phyloP scores from a whole-genome alignment of 2,888 invertebrate species.

The Amaurobius ferox region DNA sequence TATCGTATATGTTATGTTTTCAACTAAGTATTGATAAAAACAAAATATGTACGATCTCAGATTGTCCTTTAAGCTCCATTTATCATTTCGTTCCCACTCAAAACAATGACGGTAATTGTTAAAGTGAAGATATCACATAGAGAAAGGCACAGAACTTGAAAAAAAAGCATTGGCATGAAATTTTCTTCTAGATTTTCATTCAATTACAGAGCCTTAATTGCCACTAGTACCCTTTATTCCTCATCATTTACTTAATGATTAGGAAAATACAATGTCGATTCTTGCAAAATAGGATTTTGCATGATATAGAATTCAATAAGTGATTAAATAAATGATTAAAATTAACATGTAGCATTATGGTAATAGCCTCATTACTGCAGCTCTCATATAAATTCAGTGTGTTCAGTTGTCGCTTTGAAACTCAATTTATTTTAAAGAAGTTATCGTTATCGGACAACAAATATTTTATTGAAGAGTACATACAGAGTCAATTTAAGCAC shows the following conservation, averaged over 20 bases:
- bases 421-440: too few species aligned
- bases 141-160: neutral
- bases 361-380: neutral
- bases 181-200: conserved; percentile 37
- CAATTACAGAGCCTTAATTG: conserved; percentile 48
- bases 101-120: neutral
- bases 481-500: too few species aligned
- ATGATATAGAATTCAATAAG: neutral
- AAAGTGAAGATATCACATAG: neutral
- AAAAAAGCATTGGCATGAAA: conserved; percentile 46
- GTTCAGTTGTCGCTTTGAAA: too few species aligned
- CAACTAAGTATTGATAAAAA: too few species aligned
- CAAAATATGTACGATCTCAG: too few species aligned
- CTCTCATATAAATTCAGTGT: neutral
- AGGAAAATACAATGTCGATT: neutral
- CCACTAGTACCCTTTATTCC: conserved; percentile 48
- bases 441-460: too few species aligned
- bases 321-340: too few species aligned
- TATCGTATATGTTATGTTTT: too few species aligned
- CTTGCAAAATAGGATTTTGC: neutral
- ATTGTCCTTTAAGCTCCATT: neutral
- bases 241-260: conserved; percentile 58
- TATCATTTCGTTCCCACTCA: neutral
- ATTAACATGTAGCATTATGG: neutral
- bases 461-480: too few species aligned